Evolutionary conservation across 2,888 invertebrate genomes (phyloP), one percentile per base, ranked within the genome.

Genomic region (Drosophila fulvimacula): DNA sequence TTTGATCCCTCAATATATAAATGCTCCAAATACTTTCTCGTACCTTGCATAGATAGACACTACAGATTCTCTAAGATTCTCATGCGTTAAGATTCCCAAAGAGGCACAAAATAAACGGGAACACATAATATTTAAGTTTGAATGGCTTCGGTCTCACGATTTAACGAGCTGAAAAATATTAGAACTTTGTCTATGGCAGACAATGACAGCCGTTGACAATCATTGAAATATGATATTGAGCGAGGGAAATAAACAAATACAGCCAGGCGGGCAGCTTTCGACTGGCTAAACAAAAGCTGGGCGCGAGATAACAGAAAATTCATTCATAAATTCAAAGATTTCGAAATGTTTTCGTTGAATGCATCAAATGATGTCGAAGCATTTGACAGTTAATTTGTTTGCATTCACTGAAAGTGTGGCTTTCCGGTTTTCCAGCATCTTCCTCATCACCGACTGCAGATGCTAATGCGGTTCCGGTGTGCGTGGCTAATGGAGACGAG

Each of bases 381-480:
- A 77, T 82, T 85, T 85, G 85, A 82, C 90, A 85, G 85, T 89
- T 88, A 82, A 85, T 85, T 85, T 85, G 89, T 85, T 85, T 66
- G 77, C 78, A 80, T 86, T 80, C 65, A 79, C 56, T 63, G 57
- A 53, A 32, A 65, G 34, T 55, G 67, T 57, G 64, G 70, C 72
- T 81, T 87, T 85, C 83, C 86, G 86, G 74, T 77, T 62, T 69
- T 38, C 81, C 24, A 42, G 60, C 58, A 42, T 53, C 48, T 30
- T 32, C 41, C 41, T 42, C 32, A 10, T 49, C 63, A 5, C 10
- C 10, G 62, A 53, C 56, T 58, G 69, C 17, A 67, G 51, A 86
- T 88, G 90, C 90, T 89, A 90, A 90, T 85, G 87, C 77, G 86
- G 90, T 85, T 85, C 85, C 85, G 85, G 88, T 89, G 83, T 79